Evolutionary conservation across 2,797 vertebrate genomes (phyloP).

Genomic region (Cynopterus sphinx): DNA sequence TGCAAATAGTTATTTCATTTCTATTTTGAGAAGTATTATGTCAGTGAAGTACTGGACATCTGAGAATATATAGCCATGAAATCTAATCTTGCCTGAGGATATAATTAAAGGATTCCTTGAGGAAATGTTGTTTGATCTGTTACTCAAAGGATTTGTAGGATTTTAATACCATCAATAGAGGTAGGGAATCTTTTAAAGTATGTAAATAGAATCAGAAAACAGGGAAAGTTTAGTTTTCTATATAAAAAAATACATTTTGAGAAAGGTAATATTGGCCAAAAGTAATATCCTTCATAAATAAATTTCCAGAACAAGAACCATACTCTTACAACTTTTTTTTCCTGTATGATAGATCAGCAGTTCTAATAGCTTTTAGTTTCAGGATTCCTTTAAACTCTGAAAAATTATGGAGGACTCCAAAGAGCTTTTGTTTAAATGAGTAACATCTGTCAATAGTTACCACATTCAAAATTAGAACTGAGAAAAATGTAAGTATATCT

Average conservation of each 20-base stretch:
- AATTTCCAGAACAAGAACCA: not conserved
- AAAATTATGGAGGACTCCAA: not conserved
- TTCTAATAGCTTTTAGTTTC: not conserved
- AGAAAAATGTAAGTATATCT: not conserved
- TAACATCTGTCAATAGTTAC: slow-evolving; percentile 1
- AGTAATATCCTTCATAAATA: not conserved
- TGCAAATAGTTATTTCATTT: not conserved
- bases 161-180: slow-evolving; percentile 36
- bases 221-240: not conserved
- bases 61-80: not conserved
- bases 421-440: not conserved
- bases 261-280: not conserved
- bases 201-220: not conserved
- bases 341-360: not conserved
- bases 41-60: not conserved
- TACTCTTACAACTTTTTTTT: not conserved
- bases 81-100: not conserved
- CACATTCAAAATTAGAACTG: slow-evolving; percentile 32
- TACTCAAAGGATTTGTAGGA: slow-evolving; percentile 16
- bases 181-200: not conserved
- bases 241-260: not conserved
- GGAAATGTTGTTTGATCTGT: slow-evolving; percentile 51
- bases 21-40: not conserved
- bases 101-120: not conserved
- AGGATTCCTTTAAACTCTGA: not conserved